phyloP scores from a whole-genome alignment of 2,888 invertebrate species.

The Xylota sylvarum region DNA sequence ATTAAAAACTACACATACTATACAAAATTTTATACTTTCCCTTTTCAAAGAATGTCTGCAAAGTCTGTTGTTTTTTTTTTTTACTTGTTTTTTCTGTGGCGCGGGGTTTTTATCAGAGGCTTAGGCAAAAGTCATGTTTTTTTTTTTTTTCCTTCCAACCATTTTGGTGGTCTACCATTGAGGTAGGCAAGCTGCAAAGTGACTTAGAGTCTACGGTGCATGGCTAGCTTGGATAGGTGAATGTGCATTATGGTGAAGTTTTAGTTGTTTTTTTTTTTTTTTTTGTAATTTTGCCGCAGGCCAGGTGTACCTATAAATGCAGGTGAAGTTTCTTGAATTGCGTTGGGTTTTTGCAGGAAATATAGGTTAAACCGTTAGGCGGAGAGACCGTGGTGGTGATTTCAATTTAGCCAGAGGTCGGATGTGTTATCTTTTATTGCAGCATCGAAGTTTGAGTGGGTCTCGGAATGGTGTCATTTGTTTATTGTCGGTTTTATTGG shows the following conservation, averaged over 20 bases:
- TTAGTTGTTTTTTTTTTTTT: conserved; percentile 3
- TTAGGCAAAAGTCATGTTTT: background rate
- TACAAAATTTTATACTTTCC: conserved; percentile 42
- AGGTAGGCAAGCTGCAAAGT: background rate
- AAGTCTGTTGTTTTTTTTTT: background rate
- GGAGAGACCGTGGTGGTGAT: background rate
- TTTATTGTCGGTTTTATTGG: background rate
- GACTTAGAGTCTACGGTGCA: conserved; percentile 3
- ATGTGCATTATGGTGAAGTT: conserved; percentile 1
- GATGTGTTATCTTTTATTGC: background rate
- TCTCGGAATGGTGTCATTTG: background rate
- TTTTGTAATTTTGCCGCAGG: background rate
- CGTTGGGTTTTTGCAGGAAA: background rate
- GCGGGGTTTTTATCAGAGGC: background rate
- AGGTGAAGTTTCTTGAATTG: background rate
- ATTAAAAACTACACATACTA: conserved; percentile 30
- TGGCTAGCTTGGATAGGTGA: background rate
- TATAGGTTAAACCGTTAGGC: background rate
- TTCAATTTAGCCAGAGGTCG: background rate
- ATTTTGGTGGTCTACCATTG: background rate
- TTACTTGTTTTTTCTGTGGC: background rate
- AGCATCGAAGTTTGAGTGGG: background rate
- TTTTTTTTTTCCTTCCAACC: background rate
- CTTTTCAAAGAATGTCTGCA: conserved; percentile 67
- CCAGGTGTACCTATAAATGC: background rate